These are phyloP conservation scores for Lepidochitona cinerea DNA, from an alignment of 2,888 invertebrate species.

Conservation along the genomic window DNA sequence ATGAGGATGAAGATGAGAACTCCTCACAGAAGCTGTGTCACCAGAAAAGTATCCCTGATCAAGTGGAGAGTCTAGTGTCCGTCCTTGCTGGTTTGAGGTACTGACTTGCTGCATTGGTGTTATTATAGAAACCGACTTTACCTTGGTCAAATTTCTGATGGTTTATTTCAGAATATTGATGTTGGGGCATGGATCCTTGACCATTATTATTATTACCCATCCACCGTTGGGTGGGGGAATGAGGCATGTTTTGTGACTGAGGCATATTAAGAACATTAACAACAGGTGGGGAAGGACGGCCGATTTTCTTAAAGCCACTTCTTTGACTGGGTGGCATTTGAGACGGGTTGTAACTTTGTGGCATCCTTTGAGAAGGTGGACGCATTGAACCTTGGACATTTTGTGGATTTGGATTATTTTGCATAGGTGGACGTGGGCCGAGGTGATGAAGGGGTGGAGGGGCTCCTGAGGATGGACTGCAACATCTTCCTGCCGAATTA, in stretches of 20 bases:
- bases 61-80: conserved; percentile 55
- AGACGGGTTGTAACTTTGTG: neutral
- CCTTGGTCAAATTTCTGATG: neutral
- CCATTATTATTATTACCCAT: neutral
- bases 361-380: conserved; percentile 9
- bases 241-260: conserved; percentile 26
- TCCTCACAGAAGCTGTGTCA: conserved; percentile 54
- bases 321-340: conserved; percentile 9
- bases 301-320: conserved; percentile 10
- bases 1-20: conserved; percentile 43
- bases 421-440: conserved; percentile 3
- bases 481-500: neutral
- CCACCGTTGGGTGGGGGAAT: neutral
- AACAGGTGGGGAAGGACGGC: conserved; percentile 55
- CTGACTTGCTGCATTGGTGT: neutral
- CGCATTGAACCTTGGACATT: conserved; percentile 12
- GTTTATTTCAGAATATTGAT: neutral
- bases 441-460: neutral
- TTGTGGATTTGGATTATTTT: conserved; percentile 12
- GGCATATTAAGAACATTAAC: conserved; percentile 62
- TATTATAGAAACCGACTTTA: neutral
- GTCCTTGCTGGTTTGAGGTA: neutral
- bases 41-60: conserved; percentile 65
- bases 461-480: neutral
- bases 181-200: neutral